These are phyloP conservation scores for Amphipyra tragopoginis DNA, from an alignment of 2,888 invertebrate genomes.

Conservation along the genomic window DNA sequence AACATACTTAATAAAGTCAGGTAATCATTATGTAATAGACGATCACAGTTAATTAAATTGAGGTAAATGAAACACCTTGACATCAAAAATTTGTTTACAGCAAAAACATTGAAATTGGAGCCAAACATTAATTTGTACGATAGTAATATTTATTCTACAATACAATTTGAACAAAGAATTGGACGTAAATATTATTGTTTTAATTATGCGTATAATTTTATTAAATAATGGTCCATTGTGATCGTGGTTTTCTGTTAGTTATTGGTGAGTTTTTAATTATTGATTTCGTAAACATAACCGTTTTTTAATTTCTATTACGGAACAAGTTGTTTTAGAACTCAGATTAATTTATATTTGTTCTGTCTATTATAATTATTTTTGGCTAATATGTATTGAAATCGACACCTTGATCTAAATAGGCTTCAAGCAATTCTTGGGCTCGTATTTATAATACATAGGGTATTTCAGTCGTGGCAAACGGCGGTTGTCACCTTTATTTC, in stretches of 20 bases:
- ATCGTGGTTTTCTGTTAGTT: no score
- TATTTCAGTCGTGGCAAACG: conserved; percentile 63
- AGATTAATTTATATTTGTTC: no score
- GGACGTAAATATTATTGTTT: neutral
- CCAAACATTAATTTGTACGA: neutral
- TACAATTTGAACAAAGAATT: conserved; percentile 1
- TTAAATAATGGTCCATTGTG: no score
- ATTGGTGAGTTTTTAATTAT: no score
- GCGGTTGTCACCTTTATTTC: conserved; percentile 69
- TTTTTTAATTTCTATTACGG: no score
- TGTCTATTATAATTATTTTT: conserved; percentile 13
- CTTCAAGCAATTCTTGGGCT: conserved; percentile 57
- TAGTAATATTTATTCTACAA: neutral
- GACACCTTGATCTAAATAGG: conserved; percentile 66
- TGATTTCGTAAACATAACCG: no score
- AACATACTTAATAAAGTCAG: neutral
- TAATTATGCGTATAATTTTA: no score
- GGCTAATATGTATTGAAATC: conserved; percentile 53
- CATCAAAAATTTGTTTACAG: neutral
- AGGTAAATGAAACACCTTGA: conserved; percentile 8
- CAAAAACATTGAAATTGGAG: neutral
- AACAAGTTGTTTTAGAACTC: no score
- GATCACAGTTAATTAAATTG: conserved; percentile 1
- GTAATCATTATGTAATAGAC: conserved; percentile 4
- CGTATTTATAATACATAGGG: conserved; percentile 58